Evolutionary conservation across 1,140 invertebrate genomes (phyloP), one percentile per base, ranked within the genome.

Genomic region (Tetramorium alpestre): DNA sequence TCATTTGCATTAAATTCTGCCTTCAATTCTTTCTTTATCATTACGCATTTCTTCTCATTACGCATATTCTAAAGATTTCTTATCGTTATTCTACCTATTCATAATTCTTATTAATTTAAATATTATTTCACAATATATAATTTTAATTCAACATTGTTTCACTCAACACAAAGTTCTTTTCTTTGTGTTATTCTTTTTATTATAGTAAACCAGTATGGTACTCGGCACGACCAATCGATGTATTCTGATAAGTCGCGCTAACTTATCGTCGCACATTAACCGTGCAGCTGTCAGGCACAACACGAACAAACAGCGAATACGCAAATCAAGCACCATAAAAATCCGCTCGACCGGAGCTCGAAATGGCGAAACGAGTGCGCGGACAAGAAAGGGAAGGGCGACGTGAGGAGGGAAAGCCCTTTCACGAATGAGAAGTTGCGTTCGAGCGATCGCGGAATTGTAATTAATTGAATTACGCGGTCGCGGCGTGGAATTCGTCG

Each of bases 391-490:
- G 28, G 11, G 11, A 33, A 13, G 0, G 18, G 25, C 6, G 22
- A 18, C 2, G 8, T 3, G 11, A 49, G 33, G 33, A 49, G 44
- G 28, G 38, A 7, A 22, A 2, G 54, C 38, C 47, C 78, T 89
- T 85, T 88, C 80, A 60, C 56, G 69, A 73, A 28, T 25, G 44
- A 75, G 51, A 73, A 82, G 41, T 82, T 73, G 54, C 80, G 54
- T 82, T 82, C 69, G 54, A 60, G 54, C 67, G 67, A 73, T 82
- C 67, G 67, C 41, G 13, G 65, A 75, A 60, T 84, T 5, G 69
- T 75, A 84, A 84, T 84, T 84, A 84, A 84, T 84, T 84, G 80
- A 72, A 84, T 84, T 75, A 75, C 69, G 69, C 51, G 67, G 69
- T 75, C 69, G 56, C 62, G 69, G 28, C 41, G 56, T 75, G 80